Evolutionary conservation across 2,888 invertebrate genomes (phyloP), one percentile per base, ranked within the genome.

Genomic region (Ceraclea dissimilis): DNA sequence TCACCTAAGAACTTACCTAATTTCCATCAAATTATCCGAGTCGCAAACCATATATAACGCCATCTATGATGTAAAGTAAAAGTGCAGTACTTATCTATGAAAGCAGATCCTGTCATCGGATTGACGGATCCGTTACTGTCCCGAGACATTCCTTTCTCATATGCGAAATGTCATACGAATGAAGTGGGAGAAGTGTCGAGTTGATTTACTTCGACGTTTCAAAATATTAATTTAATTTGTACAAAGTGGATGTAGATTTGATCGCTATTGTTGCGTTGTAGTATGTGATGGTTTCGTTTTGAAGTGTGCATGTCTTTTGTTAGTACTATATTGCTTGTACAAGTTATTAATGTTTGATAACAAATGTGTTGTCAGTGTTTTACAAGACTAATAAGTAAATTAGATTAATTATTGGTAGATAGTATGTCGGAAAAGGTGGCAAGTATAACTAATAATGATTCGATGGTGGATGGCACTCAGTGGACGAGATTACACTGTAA

Each of bases 401-500:
- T 8, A 31, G 11, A 8, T 31, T 8, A 31, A 31, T 31, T 31
- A 31, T 6, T 11, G 8, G 31, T 31, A 11, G 31, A 6, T 52
- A 54, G 22, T 48, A 54, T 54, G 53, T 54, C 54, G 20, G 26
- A 44, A 54, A 26, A 39, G 43, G 21, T 49, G 6, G 31, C 31
- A 31, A 31, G 31, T 31, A 8, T 31, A 22, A 54, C 17, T 8
- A 19, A 39, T 54, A 54, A 54, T 54, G 49, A 39, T 19, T 49
- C 49, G 11, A n/a, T 46, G 22, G 54, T 54, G 54, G 54, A 58
- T 49, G 60, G 59, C 26, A 61, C 60, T 51, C 62, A 73, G 58
- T 77, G 72, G 70, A 72, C 76, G 21, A 73, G 73, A 66, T 72
- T 79, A 31, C 83, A 84, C 67, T 85, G 85, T 71, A 79, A 79